Percentiles rank a stretch among this genome's conserved stretches.
phyloP scores from a whole-genome alignment of 2,113 vertebrate species.

The Lagopus muta region DNA sequence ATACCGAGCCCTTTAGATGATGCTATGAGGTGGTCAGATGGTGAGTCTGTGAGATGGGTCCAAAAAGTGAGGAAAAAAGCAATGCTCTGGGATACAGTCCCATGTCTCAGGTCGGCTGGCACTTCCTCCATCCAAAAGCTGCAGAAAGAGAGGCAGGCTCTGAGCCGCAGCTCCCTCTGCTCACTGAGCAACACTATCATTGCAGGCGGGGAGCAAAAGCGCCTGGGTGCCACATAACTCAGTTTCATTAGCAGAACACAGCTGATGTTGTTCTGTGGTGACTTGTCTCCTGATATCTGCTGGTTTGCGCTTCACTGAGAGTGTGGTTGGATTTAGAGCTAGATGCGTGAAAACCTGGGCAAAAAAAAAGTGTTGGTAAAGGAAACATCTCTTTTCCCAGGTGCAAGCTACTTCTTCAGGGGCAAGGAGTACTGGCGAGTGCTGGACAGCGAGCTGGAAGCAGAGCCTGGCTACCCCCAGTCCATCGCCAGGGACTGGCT shows the following conservation, averaged over 20 bases:
- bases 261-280: neutral
- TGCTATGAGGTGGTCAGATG: constrained; percentile 95
- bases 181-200: neutral
- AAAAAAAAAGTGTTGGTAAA: neutral
- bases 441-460: constrained; percentile 85
- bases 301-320: neutral
- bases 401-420: constrained; percentile 94
- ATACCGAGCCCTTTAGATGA: constrained; percentile 88
- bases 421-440: constrained; percentile 96
- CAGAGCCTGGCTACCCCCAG: constrained; percentile 84
- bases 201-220: constrained; percentile 9
- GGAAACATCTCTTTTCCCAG: constrained; percentile 59
- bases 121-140: neutral
- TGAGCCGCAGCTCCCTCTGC: neutral
- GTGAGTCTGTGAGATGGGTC: constrained; percentile 73
- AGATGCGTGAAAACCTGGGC: neutral
- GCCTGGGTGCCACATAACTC: neutral
- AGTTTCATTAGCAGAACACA: neutral
- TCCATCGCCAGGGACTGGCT: constrained; percentile 93
- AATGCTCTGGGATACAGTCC: neutral
- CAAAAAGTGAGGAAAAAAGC: neutral
- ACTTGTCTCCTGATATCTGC: neutral
- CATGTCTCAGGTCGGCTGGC: neutral
- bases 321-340: neutral
- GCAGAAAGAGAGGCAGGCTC: neutral